Percentiles rank a stretch among this genome's conserved stretches.
These are phyloP conservation scores for Corythornis cristatus DNA, from an alignment of 2,113 vertebrate species.

Conservation along the genomic window DNA sequence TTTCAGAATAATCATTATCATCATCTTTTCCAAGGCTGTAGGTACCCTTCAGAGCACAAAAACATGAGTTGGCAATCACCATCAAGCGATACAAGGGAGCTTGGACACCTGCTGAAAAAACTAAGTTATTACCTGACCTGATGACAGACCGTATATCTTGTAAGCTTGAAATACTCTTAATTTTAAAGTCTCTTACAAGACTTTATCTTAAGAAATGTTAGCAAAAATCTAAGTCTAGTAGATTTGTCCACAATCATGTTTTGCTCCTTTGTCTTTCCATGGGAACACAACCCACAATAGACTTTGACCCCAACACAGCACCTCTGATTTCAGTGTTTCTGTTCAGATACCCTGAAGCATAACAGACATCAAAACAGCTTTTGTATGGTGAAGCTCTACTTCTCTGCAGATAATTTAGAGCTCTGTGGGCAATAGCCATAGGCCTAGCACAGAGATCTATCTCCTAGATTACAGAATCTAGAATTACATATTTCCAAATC, in stretches of 20 bases:
- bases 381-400: background rate
- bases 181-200: background rate
- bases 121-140: background rate
- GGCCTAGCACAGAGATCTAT: background rate
- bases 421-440: background rate
- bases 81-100: background rate
- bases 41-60: constrained; percentile 30
- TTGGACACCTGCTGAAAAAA: background rate
- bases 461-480: background rate
- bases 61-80: background rate
- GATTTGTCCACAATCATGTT: background rate
- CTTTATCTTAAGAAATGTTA: background rate
- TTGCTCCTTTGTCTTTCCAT: background rate
- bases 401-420: background rate
- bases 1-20: background rate
- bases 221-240: background rate
- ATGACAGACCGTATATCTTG: background rate
- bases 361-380: background rate
- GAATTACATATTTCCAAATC: background rate
- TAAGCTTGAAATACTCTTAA: background rate
- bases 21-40: background rate
- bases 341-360: background rate
- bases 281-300: background rate
- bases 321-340: background rate
- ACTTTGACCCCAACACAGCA: background rate